Base-by-base conservation (phyloP, 2,113 vertebrate species). In the Stigmatopora nigra region DNA sequence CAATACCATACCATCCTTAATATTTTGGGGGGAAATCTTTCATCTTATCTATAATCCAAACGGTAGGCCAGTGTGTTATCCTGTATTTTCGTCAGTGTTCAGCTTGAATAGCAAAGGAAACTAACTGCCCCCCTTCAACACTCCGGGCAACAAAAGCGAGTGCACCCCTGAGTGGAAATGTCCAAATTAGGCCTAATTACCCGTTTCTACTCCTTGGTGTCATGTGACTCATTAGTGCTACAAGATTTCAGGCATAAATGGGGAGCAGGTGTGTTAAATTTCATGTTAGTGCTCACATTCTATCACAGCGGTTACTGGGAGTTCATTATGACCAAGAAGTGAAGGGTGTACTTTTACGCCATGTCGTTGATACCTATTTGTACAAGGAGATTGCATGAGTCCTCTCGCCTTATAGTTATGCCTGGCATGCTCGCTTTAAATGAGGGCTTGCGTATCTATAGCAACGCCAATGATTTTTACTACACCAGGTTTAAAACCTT, bases 301-400 rank as follows among this genome's bases (percentile, higher is more conserved):
- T 22, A 11, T 53, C 52, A 25, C 22, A 53, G 3, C 1, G 7
- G 13, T 35, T 22, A 15, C 5, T 25, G 22, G 22, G 7, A 31
- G 5, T 56, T 56, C 13, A 31, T 14, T 15, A 31, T 25, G 20
- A 8, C 19, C 22, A 22, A 56, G 15, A 56, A 1, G 13, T 31
- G 14, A 16, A 14, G 53, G 7, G 53, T 15, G 53, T 15, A 56
- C 53, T 56, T 56, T 31, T 14, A 2, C 15, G 53, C 25, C 22
- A 15, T 31, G 6, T 22, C 19, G 10, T 60, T 12, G 17, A 31
- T 11, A 5, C 11, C 17, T 44, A 67, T 48, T 74, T 64, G 51
- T 47, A 38, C 64, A 75, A 73, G 74, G 63, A 57, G 57, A 63
- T 71, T 70, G 72, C 62, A 56, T 69, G 70, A 67, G 56, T 69